Conservation (phyloP, 2,888 invertebrate genomes). For the Hololepta plana region DNA sequence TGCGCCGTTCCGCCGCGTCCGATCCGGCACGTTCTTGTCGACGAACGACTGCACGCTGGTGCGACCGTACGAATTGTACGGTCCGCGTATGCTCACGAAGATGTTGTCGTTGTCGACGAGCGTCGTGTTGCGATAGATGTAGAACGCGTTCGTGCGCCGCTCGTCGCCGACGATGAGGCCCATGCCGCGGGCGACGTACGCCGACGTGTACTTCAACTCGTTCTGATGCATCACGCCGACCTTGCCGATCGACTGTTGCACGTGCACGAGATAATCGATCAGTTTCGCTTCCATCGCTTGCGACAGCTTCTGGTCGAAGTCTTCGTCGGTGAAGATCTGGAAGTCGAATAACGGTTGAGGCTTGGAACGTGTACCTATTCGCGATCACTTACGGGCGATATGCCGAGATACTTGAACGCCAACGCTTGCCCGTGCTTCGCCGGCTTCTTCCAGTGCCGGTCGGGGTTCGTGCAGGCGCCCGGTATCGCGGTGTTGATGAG, state of each 20-base stretch:
- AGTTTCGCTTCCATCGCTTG: conserved; percentile 37
- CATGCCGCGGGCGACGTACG: conserved; percentile 40
- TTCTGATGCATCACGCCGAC: conserved; percentile 11
- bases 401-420: conserved; percentile 39
- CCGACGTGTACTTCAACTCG: conserved; percentile 23
- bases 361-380: background rate
- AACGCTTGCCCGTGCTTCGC: conserved; percentile 39
- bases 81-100: conserved; percentile 21
- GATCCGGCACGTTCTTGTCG: no score
- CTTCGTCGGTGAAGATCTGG: conserved; percentile 38
- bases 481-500: conserved; percentile 38
- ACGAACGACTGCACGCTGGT: no score
- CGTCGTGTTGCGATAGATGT: conserved; percentile 29
- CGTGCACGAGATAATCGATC: conserved; percentile 31
- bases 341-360: conserved; percentile 14
- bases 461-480: conserved; percentile 37
- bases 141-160: conserved; percentile 35
- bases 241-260: conserved; percentile 24
- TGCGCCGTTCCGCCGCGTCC: no score
- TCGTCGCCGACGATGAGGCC: conserved; percentile 39
- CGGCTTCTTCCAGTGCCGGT: conserved; percentile 27
- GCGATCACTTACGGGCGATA: conserved; percentile 32
- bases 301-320: conserved; percentile 32
- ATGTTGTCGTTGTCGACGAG: conserved; percentile 13
- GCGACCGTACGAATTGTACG: conserved; percentile 20